Conservation (phyloP, 2,888 invertebrate species). For the Stegophylla sp. region DNA sequence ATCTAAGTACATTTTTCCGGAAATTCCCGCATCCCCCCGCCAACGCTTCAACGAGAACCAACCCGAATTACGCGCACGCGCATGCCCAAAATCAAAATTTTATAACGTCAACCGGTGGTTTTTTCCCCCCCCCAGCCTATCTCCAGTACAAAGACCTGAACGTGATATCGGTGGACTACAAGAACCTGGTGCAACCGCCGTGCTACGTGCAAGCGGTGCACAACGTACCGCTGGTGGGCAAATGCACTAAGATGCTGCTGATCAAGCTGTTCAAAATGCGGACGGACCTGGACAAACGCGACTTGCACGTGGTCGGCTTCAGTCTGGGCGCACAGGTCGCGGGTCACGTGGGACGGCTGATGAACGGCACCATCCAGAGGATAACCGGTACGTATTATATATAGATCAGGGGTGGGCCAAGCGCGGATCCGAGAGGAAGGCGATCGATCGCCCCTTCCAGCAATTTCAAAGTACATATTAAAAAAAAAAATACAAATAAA, state of each 20-base stretch:
- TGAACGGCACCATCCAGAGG: slow-evolving; percentile 21
- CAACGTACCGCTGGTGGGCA: slow-evolving; percentile 71
- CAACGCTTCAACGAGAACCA: no score
- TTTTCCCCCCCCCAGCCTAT: slow-evolving; percentile 66
- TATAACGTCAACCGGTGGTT: no score
- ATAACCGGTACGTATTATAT: slow-evolving; percentile 23
- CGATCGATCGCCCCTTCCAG: no score
- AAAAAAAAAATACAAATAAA: no score
- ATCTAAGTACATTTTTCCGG: no score
- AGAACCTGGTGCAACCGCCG: slow-evolving; percentile 69
- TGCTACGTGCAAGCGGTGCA: slow-evolving; percentile 71
- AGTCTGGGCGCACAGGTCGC: slow-evolving; percentile 73
- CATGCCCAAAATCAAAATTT: no score
- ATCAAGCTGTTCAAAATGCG: slow-evolving; percentile 66
- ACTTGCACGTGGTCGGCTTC: slow-evolving; percentile 72
- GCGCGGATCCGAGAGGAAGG: no score
- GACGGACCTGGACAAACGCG: slow-evolving; percentile 65
- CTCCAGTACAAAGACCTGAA: slow-evolving; percentile 69
- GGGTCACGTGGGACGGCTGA: slow-evolving; percentile 66
- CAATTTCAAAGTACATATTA: no score
- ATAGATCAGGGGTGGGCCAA: no score
- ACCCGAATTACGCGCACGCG: no score
- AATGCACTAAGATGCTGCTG: slow-evolving; percentile 70
- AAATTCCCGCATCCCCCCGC: no score
- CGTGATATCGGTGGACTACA: slow-evolving; percentile 72